Conservation (phyloP, 2,797 vertebrate genomes). For the Enteromius fasciolatus region DNA sequence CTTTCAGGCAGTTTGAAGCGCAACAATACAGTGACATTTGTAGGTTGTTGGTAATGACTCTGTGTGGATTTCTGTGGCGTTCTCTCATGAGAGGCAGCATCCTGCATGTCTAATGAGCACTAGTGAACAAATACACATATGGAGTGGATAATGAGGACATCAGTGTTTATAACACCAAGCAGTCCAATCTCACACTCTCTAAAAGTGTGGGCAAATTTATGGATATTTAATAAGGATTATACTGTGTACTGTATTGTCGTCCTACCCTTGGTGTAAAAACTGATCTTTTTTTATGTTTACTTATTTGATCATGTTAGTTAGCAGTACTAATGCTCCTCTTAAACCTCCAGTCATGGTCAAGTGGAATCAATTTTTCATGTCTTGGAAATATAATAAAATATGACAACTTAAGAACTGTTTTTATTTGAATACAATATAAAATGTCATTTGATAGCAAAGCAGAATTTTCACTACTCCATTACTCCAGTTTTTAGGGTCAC, state of each 20-base stretch:
- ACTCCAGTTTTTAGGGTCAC: not conserved
- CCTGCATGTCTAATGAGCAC: slow-evolving; percentile 67
- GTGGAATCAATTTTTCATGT: not conserved
- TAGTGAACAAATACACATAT: slow-evolving; percentile 74
- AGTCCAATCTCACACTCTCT: slow-evolving; percentile 58
- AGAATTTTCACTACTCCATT: not conserved
- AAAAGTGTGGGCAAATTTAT: slow-evolving; percentile 8
- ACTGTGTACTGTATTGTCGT: slow-evolving; percentile 5
- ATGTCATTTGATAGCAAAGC: not conserved
- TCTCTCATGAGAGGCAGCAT: slow-evolving; percentile 63
- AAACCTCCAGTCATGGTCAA: not conserved
- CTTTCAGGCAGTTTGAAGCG: slow-evolving; percentile 19
- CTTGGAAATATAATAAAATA: not conserved
- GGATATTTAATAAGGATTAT: slow-evolving; percentile 15
- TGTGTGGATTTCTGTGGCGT: slow-evolving; percentile 45
- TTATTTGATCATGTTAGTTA: not conserved
- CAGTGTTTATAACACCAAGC: slow-evolving; percentile 73
- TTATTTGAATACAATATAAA: not conserved
- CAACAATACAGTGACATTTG: slow-evolving; percentile 23
- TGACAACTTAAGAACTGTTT: not conserved
- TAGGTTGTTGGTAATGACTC: slow-evolving; percentile 17
- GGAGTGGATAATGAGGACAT: slow-evolving; percentile 75
- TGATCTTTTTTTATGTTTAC: not conserved
- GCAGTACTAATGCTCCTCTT: not conserved
- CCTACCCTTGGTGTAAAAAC: not conserved